Evolutionary conservation across 2,113 vertebrate species (phyloP), one percentile per base, ranked within the genome.

Genomic region (Elaphurus davidianus): DNA sequence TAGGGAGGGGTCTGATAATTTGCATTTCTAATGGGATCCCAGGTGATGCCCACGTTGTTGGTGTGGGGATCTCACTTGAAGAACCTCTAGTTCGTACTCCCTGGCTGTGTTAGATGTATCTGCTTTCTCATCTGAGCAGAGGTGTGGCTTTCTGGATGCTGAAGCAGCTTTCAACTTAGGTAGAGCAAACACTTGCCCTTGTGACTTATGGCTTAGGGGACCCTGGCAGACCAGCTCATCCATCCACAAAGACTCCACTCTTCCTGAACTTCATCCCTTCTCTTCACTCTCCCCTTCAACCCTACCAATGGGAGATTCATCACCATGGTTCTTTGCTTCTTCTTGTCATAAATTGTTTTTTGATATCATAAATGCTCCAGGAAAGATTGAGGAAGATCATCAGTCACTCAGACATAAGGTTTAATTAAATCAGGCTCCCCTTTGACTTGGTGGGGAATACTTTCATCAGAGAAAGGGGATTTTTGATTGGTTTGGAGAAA

Each of bases 381-480:
- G 50, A 87, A 91, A 33, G 11, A 40, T 7, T 78, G 36, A 93
- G 23, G 8, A 89, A 86, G 67, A 19, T 52, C 2, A 1, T 36
- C 36, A 64, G 25, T 90, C 52, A 40, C 8, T 95, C 67, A 88
- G 11, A 27, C 0, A 11, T 79, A 54, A 91, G 87, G 55, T 25
- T 96, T 88, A 79, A 7, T 87, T 59, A 57, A 54, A 28, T 59
- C 12, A 28, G 8, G 13, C 89, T 93, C 12, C 19, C 14, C 62
- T 83, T 91, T 93, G 50, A 40, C 30, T 85, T 90, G 55, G 30
- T 28, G 71, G 67, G 89, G 85, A 86, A 87, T 12, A 55, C 15
- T n/a, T 43, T 43, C 21, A 30, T 0, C 12, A 52, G 87, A 79
- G 36, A 57, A 71, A 81, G 5, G 19, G 10, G 5, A 45, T 4